A percentile compares a stretch with the other conserved stretches of the same genome.
These are phyloP conservation scores for Portevinia maculata DNA, from an alignment of 2,888 invertebrate genomes.

Conservation along the genomic window DNA sequence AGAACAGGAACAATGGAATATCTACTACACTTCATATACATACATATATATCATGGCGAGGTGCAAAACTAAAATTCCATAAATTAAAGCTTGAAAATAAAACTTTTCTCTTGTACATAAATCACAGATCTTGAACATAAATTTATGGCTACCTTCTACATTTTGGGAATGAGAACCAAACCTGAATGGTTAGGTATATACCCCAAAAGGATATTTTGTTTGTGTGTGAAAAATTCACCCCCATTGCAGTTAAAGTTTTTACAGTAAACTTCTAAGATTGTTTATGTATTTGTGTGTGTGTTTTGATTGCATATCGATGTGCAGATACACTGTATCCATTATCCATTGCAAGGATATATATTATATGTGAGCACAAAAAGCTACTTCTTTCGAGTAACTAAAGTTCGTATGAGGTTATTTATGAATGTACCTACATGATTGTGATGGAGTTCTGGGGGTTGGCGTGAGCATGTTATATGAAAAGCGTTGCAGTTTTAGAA, in stretches of 20 bases:
- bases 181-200: conserved; percentile 59
- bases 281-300: conserved; percentile 21
- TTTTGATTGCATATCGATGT: conserved; percentile 70
- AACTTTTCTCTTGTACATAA: conserved; percentile 79
- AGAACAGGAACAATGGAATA: neutral
- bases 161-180: conserved; percentile 28
- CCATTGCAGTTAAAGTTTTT: conserved; percentile 64
- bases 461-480: neutral
- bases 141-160: conserved; percentile 81
- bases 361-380: neutral
- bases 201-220: conserved; percentile 16
- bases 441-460: conserved; percentile 30
- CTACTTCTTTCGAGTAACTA: conserved; percentile 52
- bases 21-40: neutral
- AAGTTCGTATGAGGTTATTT: conserved; percentile 62
- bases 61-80: conserved; percentile 73
- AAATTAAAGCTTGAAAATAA: conserved; percentile 77
- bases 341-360: conserved; percentile 24
- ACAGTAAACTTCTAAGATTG: conserved; percentile 46
- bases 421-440: conserved; percentile 59
- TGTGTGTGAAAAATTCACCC: conserved; percentile 36
- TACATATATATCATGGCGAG: conserved; percentile 8
- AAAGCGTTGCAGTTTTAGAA: conserved; percentile 24
- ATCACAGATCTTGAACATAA: conserved; percentile 83
- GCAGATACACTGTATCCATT: conserved; percentile 38